Evolutionary conservation across 2,113 vertebrate species (phyloP).

Genomic region (Corythoichthys haematopterus): DNA sequence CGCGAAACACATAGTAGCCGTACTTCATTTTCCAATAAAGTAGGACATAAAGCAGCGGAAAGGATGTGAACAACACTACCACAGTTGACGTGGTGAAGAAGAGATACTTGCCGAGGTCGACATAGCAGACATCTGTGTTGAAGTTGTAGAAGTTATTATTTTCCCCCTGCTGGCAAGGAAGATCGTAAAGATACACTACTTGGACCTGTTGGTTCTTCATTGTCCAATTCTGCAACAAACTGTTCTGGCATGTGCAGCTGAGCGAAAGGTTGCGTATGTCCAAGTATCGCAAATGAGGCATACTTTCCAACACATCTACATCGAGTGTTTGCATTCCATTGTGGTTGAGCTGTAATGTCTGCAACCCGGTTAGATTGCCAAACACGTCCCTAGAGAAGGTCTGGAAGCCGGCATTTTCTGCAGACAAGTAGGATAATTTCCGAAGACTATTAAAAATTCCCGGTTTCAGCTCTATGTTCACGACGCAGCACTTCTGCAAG

Average conservation of each 20-base stretch:
- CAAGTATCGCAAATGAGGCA: slow-evolving; percentile 73
- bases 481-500: slow-evolving; percentile 68
- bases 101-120: slow-evolving; percentile 67
- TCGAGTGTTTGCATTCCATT: slow-evolving; percentile 74
- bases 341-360: slow-evolving; percentile 63
- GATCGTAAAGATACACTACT: slow-evolving; percentile 68
- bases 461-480: slow-evolving; percentile 61
- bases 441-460: slow-evolving; percentile 79
- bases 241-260: slow-evolving; percentile 73
- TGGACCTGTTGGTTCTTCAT: slow-evolving; percentile 59
- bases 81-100: slow-evolving; percentile 63
- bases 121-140: slow-evolving; percentile 73
- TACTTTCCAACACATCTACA: slow-evolving; percentile 41
- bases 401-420: slow-evolving; percentile 79
- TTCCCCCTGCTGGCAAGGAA: slow-evolving; percentile 32
- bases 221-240: slow-evolving; percentile 66
- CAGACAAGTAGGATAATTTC: slow-evolving; percentile 59
- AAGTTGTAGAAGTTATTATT: slow-evolving; percentile 69
- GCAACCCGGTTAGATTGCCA: slow-evolving; percentile 73
- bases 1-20: slow-evolving; percentile 74
- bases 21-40: slow-evolving; percentile 79
- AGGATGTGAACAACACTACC: slow-evolving; percentile 63
- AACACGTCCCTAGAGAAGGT: slow-evolving; percentile 73
- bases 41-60: slow-evolving; percentile 71
- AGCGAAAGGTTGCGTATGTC: slow-evolving; percentile 78